Evolutionary conservation across 92 coral and sea anemone genomes (phyloP).

Genomic region (Phenganax marumi): DNA sequence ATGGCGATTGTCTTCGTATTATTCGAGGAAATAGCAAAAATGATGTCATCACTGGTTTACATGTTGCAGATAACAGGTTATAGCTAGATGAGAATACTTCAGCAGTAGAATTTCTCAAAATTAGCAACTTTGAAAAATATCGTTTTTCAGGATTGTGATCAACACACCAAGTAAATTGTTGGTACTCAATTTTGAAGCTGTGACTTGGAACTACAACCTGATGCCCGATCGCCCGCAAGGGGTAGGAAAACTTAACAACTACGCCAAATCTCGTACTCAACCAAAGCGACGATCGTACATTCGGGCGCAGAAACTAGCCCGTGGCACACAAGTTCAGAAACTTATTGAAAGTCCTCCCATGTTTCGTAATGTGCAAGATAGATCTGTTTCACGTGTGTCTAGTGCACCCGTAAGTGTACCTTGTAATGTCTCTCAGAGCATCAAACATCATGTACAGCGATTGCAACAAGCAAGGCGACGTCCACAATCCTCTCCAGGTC

Average conservation of each 20-base stretch:
- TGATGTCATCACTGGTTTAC: constrained; percentile 75
- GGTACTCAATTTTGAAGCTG: constrained; percentile 87
- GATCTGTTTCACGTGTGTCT: constrained; percentile 56
- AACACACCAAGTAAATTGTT: constrained; percentile 91
- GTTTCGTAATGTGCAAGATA: constrained; percentile 33
- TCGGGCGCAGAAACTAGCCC: constrained; percentile 91
- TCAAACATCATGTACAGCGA: constrained; percentile 77
- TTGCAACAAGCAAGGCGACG: constrained; percentile 70
- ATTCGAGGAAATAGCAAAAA: constrained; percentile 98
- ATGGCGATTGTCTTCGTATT: constrained; percentile 89
- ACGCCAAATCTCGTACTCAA: constrained; percentile 71
- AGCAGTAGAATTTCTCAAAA: too few relatives aligned
- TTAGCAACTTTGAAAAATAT: constrained; percentile 1
- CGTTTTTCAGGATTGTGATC: constrained; percentile 74
- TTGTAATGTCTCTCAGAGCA: constrained; percentile 74
- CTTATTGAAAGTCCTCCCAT: constrained; percentile 66
- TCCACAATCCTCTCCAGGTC: constrained; percentile 93
- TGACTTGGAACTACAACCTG: constrained; percentile 75
- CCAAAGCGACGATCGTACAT: constrained; percentile 79
- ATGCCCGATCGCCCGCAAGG: constrained; percentile 94
- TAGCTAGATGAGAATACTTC: background rate
- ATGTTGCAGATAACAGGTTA: constrained; percentile 79
- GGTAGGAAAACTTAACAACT: constrained; percentile 71
- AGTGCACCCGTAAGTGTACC: constrained; percentile 87
- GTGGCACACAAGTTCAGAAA: constrained; percentile 82